These are phyloP conservation scores for Pangasius macronema DNA, from an alignment of 2,797 vertebrate species.

Conservation along the genomic window DNA sequence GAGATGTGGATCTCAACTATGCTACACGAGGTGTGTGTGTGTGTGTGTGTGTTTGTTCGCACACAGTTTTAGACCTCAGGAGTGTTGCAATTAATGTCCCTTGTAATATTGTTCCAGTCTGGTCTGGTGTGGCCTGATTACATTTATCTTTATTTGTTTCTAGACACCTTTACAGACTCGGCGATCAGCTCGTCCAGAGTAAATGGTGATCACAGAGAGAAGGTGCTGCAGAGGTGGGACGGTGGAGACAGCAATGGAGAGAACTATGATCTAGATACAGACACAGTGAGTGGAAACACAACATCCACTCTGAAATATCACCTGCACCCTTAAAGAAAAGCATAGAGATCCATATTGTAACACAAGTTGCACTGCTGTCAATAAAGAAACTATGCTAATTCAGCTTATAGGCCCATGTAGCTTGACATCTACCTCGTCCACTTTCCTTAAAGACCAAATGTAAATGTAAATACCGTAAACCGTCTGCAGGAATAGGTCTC, in stretches of 20 bases:
- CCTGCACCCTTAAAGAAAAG: too few relatives aligned
- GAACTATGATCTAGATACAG: constrained; percentile 87
- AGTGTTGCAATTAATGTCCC: not conserved
- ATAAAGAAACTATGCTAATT: not conserved
- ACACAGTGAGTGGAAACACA: constrained; percentile 75
- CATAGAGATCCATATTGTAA: not conserved
- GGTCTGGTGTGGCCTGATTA: not conserved
- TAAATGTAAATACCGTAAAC: too few relatives aligned
- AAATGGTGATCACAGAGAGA: constrained; percentile 92
- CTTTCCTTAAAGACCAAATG: too few relatives aligned
- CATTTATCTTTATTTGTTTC: constrained; percentile 24
- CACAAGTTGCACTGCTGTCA: not conserved
- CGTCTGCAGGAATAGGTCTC: too few relatives aligned
- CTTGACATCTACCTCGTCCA: not conserved
- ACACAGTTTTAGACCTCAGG: not conserved
- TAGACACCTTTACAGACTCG: constrained; percentile 90
- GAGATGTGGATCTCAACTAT: constrained; percentile 89
- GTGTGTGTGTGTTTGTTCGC: not conserved
- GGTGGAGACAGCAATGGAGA: constrained; percentile 90
- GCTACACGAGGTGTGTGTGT: constrained; percentile 84
- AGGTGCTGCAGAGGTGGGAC: constrained; percentile 91
- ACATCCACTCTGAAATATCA: not conserved
- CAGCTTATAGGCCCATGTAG: not conserved
- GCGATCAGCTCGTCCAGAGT: constrained; percentile 84
- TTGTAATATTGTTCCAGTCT: not conserved